A percentile compares a stretch with the other conserved stretches of the same genome.
phyloP scores from a whole-genome alignment of 2,113 vertebrate species.

The Scophthalmus maximus region DNA sequence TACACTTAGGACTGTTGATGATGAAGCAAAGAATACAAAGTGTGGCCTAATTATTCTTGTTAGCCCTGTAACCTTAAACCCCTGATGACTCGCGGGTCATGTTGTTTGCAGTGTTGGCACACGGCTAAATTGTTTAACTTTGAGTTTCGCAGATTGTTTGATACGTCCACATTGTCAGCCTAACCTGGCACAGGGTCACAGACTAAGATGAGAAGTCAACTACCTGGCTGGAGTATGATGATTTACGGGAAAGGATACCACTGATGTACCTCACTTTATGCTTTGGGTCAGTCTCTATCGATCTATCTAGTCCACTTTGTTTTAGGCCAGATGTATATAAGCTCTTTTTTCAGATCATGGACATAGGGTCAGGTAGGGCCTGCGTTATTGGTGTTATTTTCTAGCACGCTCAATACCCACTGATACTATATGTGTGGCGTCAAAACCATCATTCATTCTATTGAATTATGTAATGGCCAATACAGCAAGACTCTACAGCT shows the following conservation, averaged over 20 bases:
- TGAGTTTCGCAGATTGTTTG: neutral
- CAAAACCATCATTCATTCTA: conserved; percentile 2
- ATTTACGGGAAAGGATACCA: conserved; percentile 21
- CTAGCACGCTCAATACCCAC: neutral
- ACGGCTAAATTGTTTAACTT: conserved; percentile 14
- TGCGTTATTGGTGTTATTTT: conserved; percentile 18
- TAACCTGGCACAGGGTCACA: neutral
- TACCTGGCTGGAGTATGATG: neutral
- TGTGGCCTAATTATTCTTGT: neutral
- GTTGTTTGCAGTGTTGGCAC: conserved; percentile 24
- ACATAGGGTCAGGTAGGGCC: neutral
- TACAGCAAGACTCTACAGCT: conserved; percentile 4
- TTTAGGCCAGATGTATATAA: conserved; percentile 5
- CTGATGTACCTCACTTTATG: conserved; percentile 36
- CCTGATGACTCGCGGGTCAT: neutral
- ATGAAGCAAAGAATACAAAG: conserved; percentile 19
- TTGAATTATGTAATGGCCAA: conserved; percentile 18
- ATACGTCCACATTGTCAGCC: neutral
- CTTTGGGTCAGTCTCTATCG: conserved; percentile 17
- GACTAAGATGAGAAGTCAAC: neutral
- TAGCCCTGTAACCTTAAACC: conserved; percentile 16
- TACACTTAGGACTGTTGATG: conserved; percentile 5
- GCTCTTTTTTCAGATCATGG: neutral
- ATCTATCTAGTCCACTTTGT: conserved; percentile 8
- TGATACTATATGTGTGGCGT: conserved; percentile 4